Conservation (phyloP, 2,888 invertebrate genomes). For the Rutpela maculata region DNA sequence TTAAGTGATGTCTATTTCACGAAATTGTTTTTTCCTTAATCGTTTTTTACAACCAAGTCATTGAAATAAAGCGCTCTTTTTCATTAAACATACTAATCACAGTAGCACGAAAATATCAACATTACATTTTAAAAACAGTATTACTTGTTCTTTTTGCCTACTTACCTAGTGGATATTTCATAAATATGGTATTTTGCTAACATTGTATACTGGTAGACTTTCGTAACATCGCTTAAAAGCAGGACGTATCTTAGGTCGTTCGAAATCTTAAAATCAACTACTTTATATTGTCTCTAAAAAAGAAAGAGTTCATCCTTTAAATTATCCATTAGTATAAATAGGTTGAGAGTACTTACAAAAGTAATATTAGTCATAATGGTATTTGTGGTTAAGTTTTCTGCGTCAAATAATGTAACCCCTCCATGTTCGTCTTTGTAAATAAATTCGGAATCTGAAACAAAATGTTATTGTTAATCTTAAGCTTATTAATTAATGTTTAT, state of each 20-base stretch:
- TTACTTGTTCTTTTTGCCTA: too few species aligned
- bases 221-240: conserved; percentile 82
- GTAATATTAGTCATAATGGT: conserved; percentile 88
- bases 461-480: conserved; percentile 41
- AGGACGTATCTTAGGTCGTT: conserved; percentile 87
- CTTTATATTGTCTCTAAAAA: conserved; percentile 84
- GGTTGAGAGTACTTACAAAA: conserved; percentile 80
- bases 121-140: too few species aligned
- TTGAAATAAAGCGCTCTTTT: too few species aligned
- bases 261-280: conserved; percentile 86
- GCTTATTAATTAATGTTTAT: too few species aligned
- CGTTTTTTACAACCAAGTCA: too few species aligned
- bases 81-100: too few species aligned
- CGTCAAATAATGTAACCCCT: conserved; percentile 87
- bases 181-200: conserved; percentile 82
- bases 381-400: conserved; percentile 83
- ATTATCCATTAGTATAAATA: neutral
- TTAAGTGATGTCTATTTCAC: too few species aligned
- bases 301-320: neutral
- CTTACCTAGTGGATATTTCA: conserved; percentile 80
- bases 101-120: too few species aligned
- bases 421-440: conserved; percentile 86
- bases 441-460: conserved; percentile 83
- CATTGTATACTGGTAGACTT: conserved; percentile 79
- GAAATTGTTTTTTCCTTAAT: too few species aligned